Conservation (phyloP, 2,797 vertebrate genomes). For the Staurois parvus region DNA sequence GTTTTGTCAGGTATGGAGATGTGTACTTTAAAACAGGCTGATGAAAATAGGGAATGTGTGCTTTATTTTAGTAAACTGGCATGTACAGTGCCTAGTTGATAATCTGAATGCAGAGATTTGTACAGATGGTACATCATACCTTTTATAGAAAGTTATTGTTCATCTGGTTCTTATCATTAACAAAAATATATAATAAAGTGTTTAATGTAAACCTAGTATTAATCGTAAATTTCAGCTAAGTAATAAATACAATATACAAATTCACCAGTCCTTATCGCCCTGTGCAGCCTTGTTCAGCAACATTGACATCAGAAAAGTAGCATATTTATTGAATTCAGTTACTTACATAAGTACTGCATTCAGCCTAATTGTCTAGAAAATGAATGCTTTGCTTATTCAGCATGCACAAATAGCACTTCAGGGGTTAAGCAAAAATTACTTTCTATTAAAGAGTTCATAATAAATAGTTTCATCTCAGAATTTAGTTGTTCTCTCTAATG, state of each 20-base stretch:
- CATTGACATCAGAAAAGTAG: slow-evolving; percentile 83
- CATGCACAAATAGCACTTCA: slow-evolving; percentile 87
- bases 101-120: no score
- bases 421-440: slow-evolving; percentile 88
- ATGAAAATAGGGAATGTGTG: no score
- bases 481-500: slow-evolving; percentile 96
- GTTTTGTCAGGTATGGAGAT: no score
- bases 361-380: slow-evolving; percentile 91
- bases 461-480: slow-evolving; percentile 94
- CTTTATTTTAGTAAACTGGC: no score
- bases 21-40: no score
- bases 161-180: no score
- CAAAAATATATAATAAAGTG: neutral
- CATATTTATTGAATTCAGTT: slow-evolving; percentile 90
- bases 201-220: neutral
- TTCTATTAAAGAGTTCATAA: slow-evolving; percentile 86
- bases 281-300: slow-evolving; percentile 71
- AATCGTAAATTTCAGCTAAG: neutral
- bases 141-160: no score
- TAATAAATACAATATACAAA: neutral
- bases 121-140: no score
- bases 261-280: neutral
- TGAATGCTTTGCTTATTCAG: slow-evolving; percentile 87
- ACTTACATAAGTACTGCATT: slow-evolving; percentile 92
- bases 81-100: no score